A percentile compares a stretch with the other conserved stretches of the same genome.
Conservation (phyloP, 2,797 vertebrate species). For the Delichon dasypus region DNA sequence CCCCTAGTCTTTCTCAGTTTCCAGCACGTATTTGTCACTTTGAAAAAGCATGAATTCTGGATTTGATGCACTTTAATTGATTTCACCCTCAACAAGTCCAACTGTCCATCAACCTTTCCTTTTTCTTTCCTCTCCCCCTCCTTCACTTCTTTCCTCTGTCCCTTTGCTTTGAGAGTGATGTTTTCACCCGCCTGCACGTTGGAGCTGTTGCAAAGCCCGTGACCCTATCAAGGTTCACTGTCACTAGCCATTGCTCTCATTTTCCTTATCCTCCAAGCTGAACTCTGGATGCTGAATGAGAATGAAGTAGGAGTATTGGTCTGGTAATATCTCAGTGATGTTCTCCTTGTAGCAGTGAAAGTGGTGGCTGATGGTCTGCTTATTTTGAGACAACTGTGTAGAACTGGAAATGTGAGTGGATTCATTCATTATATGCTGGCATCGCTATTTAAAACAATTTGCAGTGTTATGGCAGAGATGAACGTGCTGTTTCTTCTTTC, state of each 20-base stretch:
- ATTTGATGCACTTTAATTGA: conserved; percentile 97
- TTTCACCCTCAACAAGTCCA: conserved; percentile 85
- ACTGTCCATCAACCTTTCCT: conserved; percentile 78
- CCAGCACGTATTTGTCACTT: conserved; percentile 90
- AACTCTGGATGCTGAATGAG: background rate
- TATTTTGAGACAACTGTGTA: background rate
- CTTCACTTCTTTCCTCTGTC: conserved; percentile 20
- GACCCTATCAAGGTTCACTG: background rate
- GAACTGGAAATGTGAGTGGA: background rate
- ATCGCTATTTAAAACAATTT: background rate
- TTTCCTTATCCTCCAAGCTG: conserved; percentile 4
- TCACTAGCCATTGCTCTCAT: conserved; percentile 32
- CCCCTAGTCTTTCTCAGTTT: conserved; percentile 81
- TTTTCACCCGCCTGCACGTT: conserved; percentile 57
- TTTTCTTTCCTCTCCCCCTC: conserved; percentile 50
- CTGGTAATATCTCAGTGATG: background rate
- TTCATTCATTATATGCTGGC: background rate
- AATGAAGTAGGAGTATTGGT: background rate
- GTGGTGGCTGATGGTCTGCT: background rate
- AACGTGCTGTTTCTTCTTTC: background rate
- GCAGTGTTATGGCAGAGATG: background rate
- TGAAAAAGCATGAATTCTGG: conserved; percentile 90
- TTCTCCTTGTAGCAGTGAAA: background rate
- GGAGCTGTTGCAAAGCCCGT: conserved; percentile 59
- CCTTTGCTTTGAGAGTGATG: conserved; percentile 52